These are phyloP conservation scores for Ophion slaviceki DNA, from an alignment of 2,888 invertebrate genomes.

Conservation along the genomic window DNA sequence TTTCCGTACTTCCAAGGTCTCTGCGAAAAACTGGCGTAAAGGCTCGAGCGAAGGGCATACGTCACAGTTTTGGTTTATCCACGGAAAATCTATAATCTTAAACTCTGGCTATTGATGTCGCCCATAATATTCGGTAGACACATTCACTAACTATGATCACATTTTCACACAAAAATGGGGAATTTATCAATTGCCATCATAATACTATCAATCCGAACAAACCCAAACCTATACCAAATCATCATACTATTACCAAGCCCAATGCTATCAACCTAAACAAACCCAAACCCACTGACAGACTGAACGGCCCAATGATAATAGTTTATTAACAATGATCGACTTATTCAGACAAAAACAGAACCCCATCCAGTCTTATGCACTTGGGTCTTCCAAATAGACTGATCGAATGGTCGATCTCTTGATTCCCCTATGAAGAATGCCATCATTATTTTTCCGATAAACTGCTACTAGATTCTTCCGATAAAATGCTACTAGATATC, in stretches of 20 bases:
- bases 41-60: constrained; percentile 26
- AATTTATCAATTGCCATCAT: no score
- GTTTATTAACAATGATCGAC: no score
- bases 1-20: constrained; percentile 51
- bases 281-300: no score
- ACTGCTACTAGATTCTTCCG: constrained; percentile 5
- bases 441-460: neutral
- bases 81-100: constrained; percentile 6
- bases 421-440: neutral
- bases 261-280: no score
- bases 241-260: no score
- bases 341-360: neutral
- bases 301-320: no score
- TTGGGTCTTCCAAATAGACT: neutral
- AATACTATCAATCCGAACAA: no score
- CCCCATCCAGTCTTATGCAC: neutral
- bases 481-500: neutral
- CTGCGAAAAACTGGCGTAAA: constrained; percentile 14
- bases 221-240: no score
- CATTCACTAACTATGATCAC: neutral
- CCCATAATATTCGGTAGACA: neutral
- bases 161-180: no score
- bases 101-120: neutral
- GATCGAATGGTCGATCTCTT: neutral
- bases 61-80: constrained; percentile 43